Evolutionary conservation across 2,888 invertebrate species (phyloP).

Genomic region (Listrodromus nycthemerus): DNA sequence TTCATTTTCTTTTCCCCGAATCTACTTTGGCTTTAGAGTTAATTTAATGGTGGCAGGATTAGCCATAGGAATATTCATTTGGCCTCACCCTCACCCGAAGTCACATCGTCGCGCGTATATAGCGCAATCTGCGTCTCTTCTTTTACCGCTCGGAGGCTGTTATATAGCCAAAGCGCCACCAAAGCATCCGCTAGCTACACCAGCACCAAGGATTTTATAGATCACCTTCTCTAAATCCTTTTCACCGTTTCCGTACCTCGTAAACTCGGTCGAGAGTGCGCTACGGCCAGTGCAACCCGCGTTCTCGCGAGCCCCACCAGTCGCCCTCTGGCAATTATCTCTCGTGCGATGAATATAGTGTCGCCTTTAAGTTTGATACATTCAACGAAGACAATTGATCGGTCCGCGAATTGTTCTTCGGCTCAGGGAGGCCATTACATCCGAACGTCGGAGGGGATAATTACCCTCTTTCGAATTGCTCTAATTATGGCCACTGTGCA

Average conservation of each 20-base stretch:
- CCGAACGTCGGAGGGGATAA: background rate
- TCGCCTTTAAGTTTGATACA: slow-evolving; percentile 40
- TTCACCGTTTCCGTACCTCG: slow-evolving; percentile 47
- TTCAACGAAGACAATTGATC: slow-evolving; percentile 6
- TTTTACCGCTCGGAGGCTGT: slow-evolving; percentile 9
- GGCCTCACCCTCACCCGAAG: slow-evolving; percentile 19
- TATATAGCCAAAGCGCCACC: slow-evolving; percentile 3
- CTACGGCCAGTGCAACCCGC: slow-evolving; percentile 6
- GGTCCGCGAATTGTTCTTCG: background rate
- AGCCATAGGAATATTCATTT: slow-evolving; percentile 67
- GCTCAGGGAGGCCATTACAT: background rate
- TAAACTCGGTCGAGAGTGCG: slow-evolving; percentile 51
- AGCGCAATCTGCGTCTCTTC: slow-evolving; percentile 11
- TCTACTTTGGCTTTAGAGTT: slow-evolving; percentile 64
- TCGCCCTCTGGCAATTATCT: slow-evolving; percentile 2
- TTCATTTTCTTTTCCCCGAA: slow-evolving; percentile 61
- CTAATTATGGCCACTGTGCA: background rate
- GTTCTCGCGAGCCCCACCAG: background rate
- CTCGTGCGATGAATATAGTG: slow-evolving; percentile 36
- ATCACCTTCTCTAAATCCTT: slow-evolving; percentile 50
- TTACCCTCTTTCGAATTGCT: background rate
- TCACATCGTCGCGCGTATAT: slow-evolving; percentile 11
- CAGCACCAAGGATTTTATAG: slow-evolving; percentile 41
- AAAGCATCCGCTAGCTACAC: slow-evolving; percentile 4
- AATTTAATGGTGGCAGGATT: slow-evolving; percentile 68